phyloP scores from a whole-genome alignment of 2,888 invertebrate genomes.

The Pegoplata infirma region DNA sequence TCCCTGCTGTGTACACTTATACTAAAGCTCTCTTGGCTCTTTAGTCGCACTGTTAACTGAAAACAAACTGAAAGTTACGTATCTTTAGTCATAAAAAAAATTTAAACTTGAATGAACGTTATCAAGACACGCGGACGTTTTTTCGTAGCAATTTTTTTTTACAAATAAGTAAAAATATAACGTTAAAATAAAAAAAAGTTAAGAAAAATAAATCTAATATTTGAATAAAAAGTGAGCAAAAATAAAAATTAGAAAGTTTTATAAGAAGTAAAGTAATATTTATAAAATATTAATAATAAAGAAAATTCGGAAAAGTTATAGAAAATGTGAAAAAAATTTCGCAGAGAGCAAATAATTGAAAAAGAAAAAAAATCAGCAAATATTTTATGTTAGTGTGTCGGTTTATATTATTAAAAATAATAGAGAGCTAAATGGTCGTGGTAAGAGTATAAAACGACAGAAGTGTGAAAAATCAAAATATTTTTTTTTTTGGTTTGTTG shows the following conservation, averaged over 20 bases:
- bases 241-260: slow-evolving; percentile 5
- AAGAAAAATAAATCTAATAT: slow-evolving; percentile 7
- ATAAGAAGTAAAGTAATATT: slow-evolving; percentile 3
- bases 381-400: slow-evolving; percentile 14
- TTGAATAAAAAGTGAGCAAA: slow-evolving; percentile 16
- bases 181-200: slow-evolving; percentile 29
- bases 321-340: too few species aligned
- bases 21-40: slow-evolving; percentile 63
- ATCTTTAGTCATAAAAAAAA: too few species aligned
- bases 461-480: slow-evolving; percentile 60
- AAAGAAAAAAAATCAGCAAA: slow-evolving; percentile 39
- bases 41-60: slow-evolving; percentile 67
- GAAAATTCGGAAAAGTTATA: slow-evolving; percentile 26
- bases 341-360: slow-evolving; percentile 25
- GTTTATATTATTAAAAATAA: slow-evolving; percentile 29
- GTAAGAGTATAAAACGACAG: too few species aligned
- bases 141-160: slow-evolving; percentile 4
- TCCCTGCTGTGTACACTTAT: slow-evolving; percentile 66
- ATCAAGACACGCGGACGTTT: slow-evolving; percentile 47
- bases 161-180: slow-evolving; percentile 35
- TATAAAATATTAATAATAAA: slow-evolving; percentile 22
- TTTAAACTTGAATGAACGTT: too few species aligned
- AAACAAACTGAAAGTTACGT: too few species aligned
- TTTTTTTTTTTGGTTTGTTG: slow-evolving; percentile 62
- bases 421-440: slow-evolving; percentile 40